phyloP scores from a whole-genome alignment of 2,797 vertebrate species.

The Lithobates sylvaticus region DNA sequence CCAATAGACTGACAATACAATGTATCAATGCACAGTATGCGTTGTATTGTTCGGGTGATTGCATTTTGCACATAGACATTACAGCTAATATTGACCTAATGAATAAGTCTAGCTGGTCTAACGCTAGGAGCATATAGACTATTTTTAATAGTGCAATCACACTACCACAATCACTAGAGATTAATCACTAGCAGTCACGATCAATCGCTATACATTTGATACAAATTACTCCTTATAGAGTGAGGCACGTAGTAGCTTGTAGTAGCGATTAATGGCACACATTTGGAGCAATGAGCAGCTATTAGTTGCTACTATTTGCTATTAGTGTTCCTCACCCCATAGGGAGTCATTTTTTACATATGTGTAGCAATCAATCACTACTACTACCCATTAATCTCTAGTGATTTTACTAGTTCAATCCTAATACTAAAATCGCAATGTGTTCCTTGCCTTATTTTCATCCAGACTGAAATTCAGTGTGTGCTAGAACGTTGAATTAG shows the following conservation, averaged over 20 bases:
- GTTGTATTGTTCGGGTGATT: too few species aligned
- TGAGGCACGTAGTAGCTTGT: background rate
- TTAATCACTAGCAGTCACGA: background rate
- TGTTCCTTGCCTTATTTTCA: background rate
- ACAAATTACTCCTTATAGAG: background rate
- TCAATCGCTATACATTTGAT: background rate
- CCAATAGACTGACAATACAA: too few species aligned
- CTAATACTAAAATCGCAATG: background rate
- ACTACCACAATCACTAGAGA: background rate
- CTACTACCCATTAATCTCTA: background rate
- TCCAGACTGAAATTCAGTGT: background rate
- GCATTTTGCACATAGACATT: too few species aligned
- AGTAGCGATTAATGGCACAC: background rate
- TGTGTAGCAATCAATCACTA: background rate
- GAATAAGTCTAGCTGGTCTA: background rate
- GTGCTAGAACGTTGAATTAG: too few species aligned
- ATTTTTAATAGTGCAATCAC: background rate
- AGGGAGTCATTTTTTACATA: background rate
- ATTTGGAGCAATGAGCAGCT: background rate
- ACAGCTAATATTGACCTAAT: too few species aligned
- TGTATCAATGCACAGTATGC: too few species aligned
- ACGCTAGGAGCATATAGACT: background rate
- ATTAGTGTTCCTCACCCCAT: background rate
- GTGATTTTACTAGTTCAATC: background rate
- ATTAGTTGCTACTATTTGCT: background rate